Conservation (phyloP, 1,140 invertebrate genomes). For the Coelopa frigida region DNA sequence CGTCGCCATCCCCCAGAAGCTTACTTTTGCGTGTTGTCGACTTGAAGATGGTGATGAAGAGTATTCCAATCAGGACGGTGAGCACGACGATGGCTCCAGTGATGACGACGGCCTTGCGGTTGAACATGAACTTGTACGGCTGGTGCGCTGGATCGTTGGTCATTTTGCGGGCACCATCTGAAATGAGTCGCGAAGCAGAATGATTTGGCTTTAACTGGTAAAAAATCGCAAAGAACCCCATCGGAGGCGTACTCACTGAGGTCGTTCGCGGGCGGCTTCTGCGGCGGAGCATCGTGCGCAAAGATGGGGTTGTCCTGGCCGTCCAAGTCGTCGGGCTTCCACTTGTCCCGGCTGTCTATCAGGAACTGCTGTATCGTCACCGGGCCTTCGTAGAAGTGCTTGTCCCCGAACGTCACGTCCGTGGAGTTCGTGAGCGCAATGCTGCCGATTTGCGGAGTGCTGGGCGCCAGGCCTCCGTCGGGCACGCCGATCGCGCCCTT, state of each 20-base stretch:
- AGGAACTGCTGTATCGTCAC: slow-evolving; percentile 60
- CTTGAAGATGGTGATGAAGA: slow-evolving; percentile 1
- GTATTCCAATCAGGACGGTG: slow-evolving; percentile 19
- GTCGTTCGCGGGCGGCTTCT: too few relatives aligned
- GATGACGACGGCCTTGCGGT: slow-evolving; percentile 28
- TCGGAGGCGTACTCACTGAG: too few relatives aligned
- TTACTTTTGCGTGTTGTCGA: slow-evolving; percentile 29
- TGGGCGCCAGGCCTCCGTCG: background rate
- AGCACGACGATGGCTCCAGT: slow-evolving; percentile 24
- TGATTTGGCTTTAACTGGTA: background rate
- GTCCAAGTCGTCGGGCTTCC: slow-evolving; percentile 23
- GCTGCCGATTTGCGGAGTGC: slow-evolving; percentile 43
- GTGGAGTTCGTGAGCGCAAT: slow-evolving; percentile 52
- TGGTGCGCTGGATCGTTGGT: background rate
- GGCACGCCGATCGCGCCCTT: slow-evolving; percentile 4
- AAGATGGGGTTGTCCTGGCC: slow-evolving; percentile 35
- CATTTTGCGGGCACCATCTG: slow-evolving; percentile 7
- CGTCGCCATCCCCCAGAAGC: slow-evolving; percentile 38
- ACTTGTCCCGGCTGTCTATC: slow-evolving; percentile 39
- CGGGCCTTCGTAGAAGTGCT: slow-evolving; percentile 57
- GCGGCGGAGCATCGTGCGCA: slow-evolving; percentile 7
- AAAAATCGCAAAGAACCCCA: slow-evolving; percentile 1
- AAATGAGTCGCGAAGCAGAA: slow-evolving; percentile 4
- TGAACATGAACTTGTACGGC: slow-evolving; percentile 12
- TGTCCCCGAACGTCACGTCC: slow-evolving; percentile 59